These are phyloP conservation scores for Alviniconcha strummeri DNA, from an alignment of 2,888 invertebrate species.

Conservation along the genomic window DNA sequence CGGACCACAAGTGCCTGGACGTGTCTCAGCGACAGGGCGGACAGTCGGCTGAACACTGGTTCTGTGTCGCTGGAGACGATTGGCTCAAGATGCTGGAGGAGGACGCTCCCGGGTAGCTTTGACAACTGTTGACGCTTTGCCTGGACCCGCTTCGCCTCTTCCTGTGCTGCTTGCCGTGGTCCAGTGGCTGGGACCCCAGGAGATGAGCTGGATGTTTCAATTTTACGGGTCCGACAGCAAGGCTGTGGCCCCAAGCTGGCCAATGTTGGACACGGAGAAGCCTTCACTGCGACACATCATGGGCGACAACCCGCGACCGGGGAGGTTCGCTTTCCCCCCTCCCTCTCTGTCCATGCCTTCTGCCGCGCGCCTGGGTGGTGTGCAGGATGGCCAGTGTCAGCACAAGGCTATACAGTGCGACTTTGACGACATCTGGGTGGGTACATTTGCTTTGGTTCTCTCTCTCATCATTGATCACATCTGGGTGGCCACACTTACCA, in stretches of 20 bases:
- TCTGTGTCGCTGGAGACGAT: no score
- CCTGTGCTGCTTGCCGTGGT: neutral
- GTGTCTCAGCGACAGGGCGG: no score
- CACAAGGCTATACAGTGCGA: constrained; percentile 1
- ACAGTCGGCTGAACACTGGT: no score
- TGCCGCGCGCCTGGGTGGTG: neutral
- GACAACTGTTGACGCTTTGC: no score
- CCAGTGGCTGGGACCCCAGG: neutral
- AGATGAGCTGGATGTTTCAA: neutral
- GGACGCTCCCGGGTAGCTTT: no score
- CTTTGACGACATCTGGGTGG: constrained; percentile 2
- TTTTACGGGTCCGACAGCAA: neutral
- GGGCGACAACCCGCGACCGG: neutral
- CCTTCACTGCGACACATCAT: neutral
- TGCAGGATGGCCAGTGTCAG: neutral
- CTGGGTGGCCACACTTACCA: no score
- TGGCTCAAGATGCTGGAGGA: no score
- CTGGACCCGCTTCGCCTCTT: no score
- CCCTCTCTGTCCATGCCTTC: neutral
- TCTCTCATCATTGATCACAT: no score
- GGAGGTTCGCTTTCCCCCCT: neutral
- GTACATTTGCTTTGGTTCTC: neutral
- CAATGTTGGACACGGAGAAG: neutral
- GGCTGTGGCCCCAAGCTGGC: neutral
- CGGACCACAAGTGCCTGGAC: no score